Evolutionary conservation across 1,140 invertebrate species (phyloP), one percentile per base, ranked within the genome.

Genomic region (Heliothis subflexa): DNA sequence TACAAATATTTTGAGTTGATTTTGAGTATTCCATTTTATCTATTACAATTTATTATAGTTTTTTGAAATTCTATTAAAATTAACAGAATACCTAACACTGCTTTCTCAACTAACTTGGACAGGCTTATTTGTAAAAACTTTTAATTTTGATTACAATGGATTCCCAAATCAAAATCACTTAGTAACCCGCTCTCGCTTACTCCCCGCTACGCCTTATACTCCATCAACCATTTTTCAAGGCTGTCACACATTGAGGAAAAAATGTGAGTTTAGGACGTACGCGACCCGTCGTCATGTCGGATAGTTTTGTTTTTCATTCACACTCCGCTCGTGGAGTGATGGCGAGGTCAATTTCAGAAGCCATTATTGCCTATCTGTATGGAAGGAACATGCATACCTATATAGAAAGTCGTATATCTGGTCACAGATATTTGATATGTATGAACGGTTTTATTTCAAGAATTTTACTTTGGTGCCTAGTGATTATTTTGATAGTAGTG

Each of bases 181-280:
- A n/a, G n/a, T n/a, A n/a, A n/a, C n/a, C 16, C 61, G 55, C 78
- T 80, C n/a, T 64, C 57, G 50, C 76, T 81, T 18, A 64, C 59
- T 28, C 9, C 10, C 21, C 3, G 0, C 33, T 18, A 1, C 5
- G 16, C 18, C n/a, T n/a, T n/a, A 11, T 14, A 10, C 54, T 28
- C n/a, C 3, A 33, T 28, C 71, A 52, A 54, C 80, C 78, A 83
- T 89, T 88, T 84, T 82, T 86, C 82, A 86, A 76, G 77, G 75
- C 84, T 87, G 84, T 86, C 86, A 84, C 76, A 16, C 78, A 66
- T 64, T 71, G 49, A 73, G 83, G 81, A 82, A 85, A 87, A 86
- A 85, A 86, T 86, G 83, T 64, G n/a, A 45, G 33, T 82, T 85
- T 84, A 79, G 77, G 85, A 86, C 66, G 81, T 85, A 84, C 81